Percentiles rank a stretch among this genome's conserved stretches.
Conservation (phyloP, 2,113 vertebrate species). For the Takifugu flavidus region DNA sequence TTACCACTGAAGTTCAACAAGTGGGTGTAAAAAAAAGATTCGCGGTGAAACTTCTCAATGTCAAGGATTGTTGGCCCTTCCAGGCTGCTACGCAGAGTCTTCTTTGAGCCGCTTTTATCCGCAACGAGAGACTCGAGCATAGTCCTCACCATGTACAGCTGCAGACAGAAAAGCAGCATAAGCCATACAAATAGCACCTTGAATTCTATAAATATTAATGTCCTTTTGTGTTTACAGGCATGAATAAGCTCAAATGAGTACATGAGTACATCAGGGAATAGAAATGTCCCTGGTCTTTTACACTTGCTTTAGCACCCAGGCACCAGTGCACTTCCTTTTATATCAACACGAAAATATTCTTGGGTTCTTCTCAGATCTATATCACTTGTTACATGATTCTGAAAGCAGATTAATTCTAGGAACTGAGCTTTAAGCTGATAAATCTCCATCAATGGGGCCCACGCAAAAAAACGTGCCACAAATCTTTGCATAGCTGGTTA, state of each 20-base stretch:
- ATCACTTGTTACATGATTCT: not conserved
- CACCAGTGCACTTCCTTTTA: not conserved
- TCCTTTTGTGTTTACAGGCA: too few species aligned
- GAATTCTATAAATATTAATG: too few species aligned
- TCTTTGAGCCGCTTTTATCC: constrained; percentile 97
- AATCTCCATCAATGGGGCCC: constrained; percentile 13
- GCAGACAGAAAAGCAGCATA: not conserved
- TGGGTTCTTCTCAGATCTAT: not conserved
- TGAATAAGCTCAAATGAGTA: not conserved
- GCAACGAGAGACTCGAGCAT: constrained; percentile 98
- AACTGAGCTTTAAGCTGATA: constrained; percentile 33
- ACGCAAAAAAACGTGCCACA: not conserved
- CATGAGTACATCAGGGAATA: not conserved
- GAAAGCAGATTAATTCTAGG: constrained; percentile 32
- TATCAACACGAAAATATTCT: not conserved
- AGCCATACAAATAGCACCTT: too few species aligned
- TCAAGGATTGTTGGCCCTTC: constrained; percentile 94
- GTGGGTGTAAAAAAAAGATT: constrained; percentile 98
- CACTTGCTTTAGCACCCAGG: not conserved
- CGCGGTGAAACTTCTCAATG: constrained; percentile 97
- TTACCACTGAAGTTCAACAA: constrained; percentile 96
- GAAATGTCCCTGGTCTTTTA: not conserved
- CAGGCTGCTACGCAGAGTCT: constrained; percentile 92
- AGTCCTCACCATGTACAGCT: constrained; percentile 98
- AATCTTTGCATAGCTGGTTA: not conserved